Evolutionary conservation across 2,888 invertebrate genomes (phyloP).

Genomic region (Cryptocheilus praepositus): DNA sequence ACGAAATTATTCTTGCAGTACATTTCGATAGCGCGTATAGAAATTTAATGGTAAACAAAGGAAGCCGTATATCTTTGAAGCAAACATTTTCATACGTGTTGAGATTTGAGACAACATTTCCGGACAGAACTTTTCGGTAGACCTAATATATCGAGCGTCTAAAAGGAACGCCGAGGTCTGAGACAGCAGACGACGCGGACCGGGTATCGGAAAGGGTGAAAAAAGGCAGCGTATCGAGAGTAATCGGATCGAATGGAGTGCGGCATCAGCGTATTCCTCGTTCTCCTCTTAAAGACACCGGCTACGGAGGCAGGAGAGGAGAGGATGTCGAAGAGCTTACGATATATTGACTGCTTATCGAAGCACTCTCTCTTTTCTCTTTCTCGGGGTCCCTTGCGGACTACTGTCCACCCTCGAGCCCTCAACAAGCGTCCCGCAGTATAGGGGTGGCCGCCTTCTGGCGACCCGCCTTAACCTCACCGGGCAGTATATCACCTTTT

Average conservation of each 20-base stretch:
- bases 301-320: constrained; percentile 18
- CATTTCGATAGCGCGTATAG: no score
- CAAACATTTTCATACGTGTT: no score
- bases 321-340: constrained; percentile 46
- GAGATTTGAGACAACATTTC: no score
- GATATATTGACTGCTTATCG: constrained; percentile 65
- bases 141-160: constrained; percentile 2
- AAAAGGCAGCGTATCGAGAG: constrained; percentile 37
- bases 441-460: constrained; percentile 22
- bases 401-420: constrained; percentile 25
- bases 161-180: no score
- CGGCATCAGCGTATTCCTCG: constrained; percentile 62
- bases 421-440: constrained; percentile 31
- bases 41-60: no score
- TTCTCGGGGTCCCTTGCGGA: constrained; percentile 13
- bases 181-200: no score
- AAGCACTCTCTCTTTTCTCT: constrained; percentile 44
- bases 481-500: constrained; percentile 64
- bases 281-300: constrained; percentile 34
- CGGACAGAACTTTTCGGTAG: no score
- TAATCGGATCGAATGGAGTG: constrained; percentile 59
- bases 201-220: constrained; percentile 22
- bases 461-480: constrained; percentile 39
- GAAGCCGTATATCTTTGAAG: no score
- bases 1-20: no score